Conservation (phyloP, 2,888 invertebrate species). For the Noctuana brunneofusca region DNA sequence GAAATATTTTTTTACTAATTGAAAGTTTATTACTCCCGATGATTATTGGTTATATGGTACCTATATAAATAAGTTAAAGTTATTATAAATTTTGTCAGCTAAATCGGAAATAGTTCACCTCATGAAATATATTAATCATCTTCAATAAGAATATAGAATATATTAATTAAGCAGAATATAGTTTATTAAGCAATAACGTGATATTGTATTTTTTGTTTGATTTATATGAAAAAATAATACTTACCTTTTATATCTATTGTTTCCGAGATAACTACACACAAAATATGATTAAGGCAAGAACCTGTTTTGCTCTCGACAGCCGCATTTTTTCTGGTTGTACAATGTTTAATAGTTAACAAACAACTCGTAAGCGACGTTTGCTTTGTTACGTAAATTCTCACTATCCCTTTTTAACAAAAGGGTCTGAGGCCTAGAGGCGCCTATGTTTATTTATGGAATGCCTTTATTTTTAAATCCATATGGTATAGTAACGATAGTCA, state of each 20-base stretch:
- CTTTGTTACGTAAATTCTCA: constrained; percentile 19
- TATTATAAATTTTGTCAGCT: too few relatives aligned
- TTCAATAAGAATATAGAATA: too few relatives aligned
- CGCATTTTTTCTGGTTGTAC: constrained; percentile 14
- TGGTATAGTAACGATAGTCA: neutral
- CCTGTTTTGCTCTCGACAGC: constrained; percentile 9
- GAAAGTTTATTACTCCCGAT: too few relatives aligned
- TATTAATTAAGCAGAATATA: too few relatives aligned
- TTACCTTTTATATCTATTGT: neutral
- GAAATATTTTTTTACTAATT: too few relatives aligned
- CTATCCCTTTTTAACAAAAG: constrained; percentile 16
- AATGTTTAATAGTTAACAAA: constrained; percentile 16
- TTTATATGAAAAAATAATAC: neutral
- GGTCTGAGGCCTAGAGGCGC: constrained; percentile 5
- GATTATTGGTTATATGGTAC: too few relatives aligned
- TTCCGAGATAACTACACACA: neutral
- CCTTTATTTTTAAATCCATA: neutral
- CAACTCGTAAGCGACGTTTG: constrained; percentile 15
- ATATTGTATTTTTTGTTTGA: too few relatives aligned
- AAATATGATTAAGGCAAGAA: neutral
- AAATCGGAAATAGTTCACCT: too few relatives aligned
- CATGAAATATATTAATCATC: too few relatives aligned
- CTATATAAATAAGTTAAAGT: too few relatives aligned
- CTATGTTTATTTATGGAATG: constrained; percentile 7
- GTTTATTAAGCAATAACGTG: too few relatives aligned